Percentiles rank a stretch among this genome's conserved stretches.
phyloP scores from a whole-genome alignment of 2,888 invertebrate species.

The Caenorhabditis wallacei region DNA sequence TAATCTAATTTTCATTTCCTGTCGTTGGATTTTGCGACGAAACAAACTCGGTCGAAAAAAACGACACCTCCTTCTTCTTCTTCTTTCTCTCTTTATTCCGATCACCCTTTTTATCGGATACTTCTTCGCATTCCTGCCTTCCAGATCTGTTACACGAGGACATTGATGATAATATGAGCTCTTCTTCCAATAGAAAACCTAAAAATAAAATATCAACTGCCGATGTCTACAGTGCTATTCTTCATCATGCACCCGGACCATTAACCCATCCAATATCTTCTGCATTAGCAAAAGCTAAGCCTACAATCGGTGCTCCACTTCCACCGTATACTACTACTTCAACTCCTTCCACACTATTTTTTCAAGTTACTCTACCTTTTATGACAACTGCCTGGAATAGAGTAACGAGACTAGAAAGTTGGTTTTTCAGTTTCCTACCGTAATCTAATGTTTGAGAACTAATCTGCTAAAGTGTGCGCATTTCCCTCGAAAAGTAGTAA shows the following conservation, averaged over 20 bases:
- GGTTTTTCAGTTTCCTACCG: slow-evolving; percentile 8
- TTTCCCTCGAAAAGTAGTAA: slow-evolving; percentile 1
- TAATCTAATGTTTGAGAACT: neutral
- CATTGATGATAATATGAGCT: slow-evolving; percentile 49
- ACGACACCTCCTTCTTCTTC: slow-evolving; percentile 24
- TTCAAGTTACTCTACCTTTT: slow-evolving; percentile 61
- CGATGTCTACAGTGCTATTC: slow-evolving; percentile 73
- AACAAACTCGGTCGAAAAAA: slow-evolving; percentile 26
- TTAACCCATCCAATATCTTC: slow-evolving; percentile 68
- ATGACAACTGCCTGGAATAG: slow-evolving; percentile 59
- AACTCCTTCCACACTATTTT: slow-evolving; percentile 51
- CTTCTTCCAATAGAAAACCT: slow-evolving; percentile 14
- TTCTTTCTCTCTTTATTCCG: slow-evolving; percentile 17
- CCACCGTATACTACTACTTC: slow-evolving; percentile 44
- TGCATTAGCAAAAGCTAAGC: slow-evolving; percentile 50
- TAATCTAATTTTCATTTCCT: slow-evolving; percentile 66
- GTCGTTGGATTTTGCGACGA: slow-evolving; percentile 37
- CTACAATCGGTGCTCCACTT: slow-evolving; percentile 43
- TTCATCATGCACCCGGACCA: slow-evolving; percentile 75
- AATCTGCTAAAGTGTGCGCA: slow-evolving; percentile 14
- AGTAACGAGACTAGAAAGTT: slow-evolving; percentile 49
- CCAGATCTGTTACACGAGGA: slow-evolving; percentile 58
- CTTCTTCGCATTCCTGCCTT: slow-evolving; percentile 34
- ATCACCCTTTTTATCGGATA: neutral
- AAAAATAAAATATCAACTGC: slow-evolving; percentile 70